Base-by-base conservation (phyloP, 2,888 invertebrate genomes). In the Petrolisthes manimaculis region DNA sequence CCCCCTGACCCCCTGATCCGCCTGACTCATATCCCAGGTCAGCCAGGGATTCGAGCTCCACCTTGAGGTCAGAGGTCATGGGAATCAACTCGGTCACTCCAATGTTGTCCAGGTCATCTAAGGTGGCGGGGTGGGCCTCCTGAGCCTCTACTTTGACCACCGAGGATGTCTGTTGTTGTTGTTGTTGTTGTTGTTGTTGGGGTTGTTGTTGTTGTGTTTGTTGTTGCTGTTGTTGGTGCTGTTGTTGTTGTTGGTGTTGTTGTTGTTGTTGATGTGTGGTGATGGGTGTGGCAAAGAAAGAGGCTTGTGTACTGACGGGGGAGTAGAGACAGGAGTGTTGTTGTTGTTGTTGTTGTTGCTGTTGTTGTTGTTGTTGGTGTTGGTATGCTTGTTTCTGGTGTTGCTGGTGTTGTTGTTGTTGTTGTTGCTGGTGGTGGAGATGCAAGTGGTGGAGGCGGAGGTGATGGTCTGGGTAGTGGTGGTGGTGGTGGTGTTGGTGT, bases 61-160 rank as follows among this genome's bases (percentile, higher is more conserved):
- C 90, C 79, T 89, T 89, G 51, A 90, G 86, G 24, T 90, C 90
- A 18, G 90, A 89, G 69, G 86, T 89, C 86, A 90, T 87, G 51
- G 90, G 90, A 80, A 90, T 89, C 61, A 90, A 75, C 71, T 90
- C 90, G 51, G 90, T 90, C 77, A 90, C 90, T 53, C 90, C 90
- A 67, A 90, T 90, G 56, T 90, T 90, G 75, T 90, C 90, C n/a
- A 90, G 84, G 83, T 90, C 90, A 78, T 90, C 90, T 24, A 90
- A 74, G 18, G 90, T 90, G 55, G 90, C 89, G 3, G 90, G 88
- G 21, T 83, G 86, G 75, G 86, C 83, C 54, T 90, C 90, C 37
- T 74, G 85, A n/a, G 83, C 87, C 71, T 90, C 90, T 9, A 82
- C 86, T 74, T 90, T 90, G 54, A 90, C 83, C 37, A 79, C 71